phyloP scores from a whole-genome alignment of 2,888 invertebrate genomes.

The Argyresthia albistria region DNA sequence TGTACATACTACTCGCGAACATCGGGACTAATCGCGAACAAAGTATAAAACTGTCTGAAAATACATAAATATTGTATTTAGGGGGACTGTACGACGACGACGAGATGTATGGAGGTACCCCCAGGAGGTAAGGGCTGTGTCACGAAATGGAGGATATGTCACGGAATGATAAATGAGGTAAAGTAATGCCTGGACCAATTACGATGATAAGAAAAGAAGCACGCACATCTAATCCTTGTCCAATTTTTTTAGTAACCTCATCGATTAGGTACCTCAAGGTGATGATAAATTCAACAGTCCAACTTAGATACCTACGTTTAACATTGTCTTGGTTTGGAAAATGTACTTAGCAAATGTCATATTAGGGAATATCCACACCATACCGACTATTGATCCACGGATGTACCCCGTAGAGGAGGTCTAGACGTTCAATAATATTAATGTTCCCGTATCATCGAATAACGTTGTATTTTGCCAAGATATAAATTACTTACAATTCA shows the following conservation, averaged over 20 bases:
- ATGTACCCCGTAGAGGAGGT: neutral
- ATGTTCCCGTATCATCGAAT: neutral
- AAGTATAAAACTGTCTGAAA: slow-evolving; percentile 65
- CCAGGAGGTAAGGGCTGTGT: no score
- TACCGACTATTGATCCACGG: neutral
- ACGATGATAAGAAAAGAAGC: neutral
- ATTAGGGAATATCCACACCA: neutral
- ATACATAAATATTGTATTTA: slow-evolving; percentile 70
- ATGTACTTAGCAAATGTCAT: no score
- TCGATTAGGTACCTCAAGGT: no score
- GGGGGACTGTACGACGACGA: slow-evolving; percentile 35
- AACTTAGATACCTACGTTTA: no score
- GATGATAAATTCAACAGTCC: no score
- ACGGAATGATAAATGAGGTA: no score
- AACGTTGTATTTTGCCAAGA: slow-evolving; percentile 4
- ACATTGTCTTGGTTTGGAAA: no score
- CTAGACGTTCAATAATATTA: slow-evolving; percentile 1
- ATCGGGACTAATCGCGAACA: slow-evolving; percentile 54
- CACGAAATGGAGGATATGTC: no score
- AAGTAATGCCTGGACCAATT: neutral
- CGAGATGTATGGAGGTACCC: slow-evolving; percentile 10
- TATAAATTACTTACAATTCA: neutral
- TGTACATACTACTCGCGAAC: slow-evolving; percentile 21
- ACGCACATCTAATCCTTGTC: no score
- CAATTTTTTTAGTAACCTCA: no score